These are phyloP conservation scores for Adoxophyes honmai DNA, from an alignment of 1,140 invertebrate species.

Conservation along the genomic window DNA sequence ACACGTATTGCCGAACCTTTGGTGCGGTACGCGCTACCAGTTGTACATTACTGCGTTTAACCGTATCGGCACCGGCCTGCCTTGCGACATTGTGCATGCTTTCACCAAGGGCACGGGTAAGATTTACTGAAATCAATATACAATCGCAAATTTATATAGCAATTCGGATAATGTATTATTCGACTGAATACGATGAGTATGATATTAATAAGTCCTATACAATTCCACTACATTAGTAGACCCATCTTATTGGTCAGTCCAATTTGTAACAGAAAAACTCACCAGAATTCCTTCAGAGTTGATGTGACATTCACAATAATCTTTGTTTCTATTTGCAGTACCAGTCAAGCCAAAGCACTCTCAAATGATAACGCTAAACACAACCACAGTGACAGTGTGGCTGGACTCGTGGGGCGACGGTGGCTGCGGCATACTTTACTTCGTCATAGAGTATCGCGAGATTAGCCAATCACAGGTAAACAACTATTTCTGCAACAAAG, in stretches of 20 bases:
- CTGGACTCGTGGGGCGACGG: conserved; percentile 92
- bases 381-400: conserved; percentile 92
- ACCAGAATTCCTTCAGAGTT: too few species aligned
- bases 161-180: too few species aligned
- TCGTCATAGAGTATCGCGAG: conserved; percentile 88
- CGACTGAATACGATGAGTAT: too few species aligned
- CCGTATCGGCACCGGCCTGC: conserved; percentile 90
- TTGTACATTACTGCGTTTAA: conserved; percentile 93
- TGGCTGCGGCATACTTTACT: conserved; percentile 92
- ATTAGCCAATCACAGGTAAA: conserved; percentile 73
- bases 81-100: conserved; percentile 90
- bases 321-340: conserved; percentile 69
- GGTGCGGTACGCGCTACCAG: conserved; percentile 92
- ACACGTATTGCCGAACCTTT: conserved; percentile 87
- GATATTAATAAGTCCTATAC: too few species aligned
- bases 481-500: not conserved
- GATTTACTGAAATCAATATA: too few species aligned
- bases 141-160: too few species aligned
- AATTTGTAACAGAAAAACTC: too few species aligned
- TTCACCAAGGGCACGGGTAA: conserved; percentile 88
- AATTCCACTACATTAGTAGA: too few species aligned
- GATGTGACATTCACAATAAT: too few species aligned
- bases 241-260: too few species aligned
- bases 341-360: conserved; percentile 89
- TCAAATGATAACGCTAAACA: conserved; percentile 91